Conservation (phyloP, 1,140 invertebrate species). For the Calephelis nemesis region DNA sequence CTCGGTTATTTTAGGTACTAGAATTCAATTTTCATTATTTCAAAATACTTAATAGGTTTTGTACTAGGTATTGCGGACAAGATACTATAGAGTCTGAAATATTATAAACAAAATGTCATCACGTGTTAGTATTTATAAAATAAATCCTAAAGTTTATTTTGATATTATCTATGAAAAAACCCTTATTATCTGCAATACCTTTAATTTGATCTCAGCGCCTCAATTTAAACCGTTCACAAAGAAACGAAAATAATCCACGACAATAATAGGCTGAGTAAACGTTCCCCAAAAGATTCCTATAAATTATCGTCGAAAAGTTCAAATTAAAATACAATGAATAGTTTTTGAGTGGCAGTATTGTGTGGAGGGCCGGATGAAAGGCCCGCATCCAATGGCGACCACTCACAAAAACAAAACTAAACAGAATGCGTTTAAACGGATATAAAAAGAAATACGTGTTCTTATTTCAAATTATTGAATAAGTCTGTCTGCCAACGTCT, state of each 20-base stretch:
- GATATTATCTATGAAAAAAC: not conserved
- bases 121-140: not conserved
- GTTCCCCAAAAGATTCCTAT: constrained; percentile 74
- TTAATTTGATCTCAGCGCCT: constrained; percentile 37
- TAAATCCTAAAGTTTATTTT: not conserved
- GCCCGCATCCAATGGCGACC: constrained; percentile 64
- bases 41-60: too few species aligned
- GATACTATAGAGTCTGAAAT: not conserved
- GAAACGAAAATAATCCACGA: constrained; percentile 62
- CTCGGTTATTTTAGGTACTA: too few species aligned
- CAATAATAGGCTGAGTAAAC: constrained; percentile 75
- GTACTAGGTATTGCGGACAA: too few species aligned
- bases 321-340: constrained; percentile 79
- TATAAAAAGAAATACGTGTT: constrained; percentile 78
- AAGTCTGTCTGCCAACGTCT: constrained; percentile 74
- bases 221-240: constrained; percentile 60
- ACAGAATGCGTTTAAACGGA: constrained; percentile 77
- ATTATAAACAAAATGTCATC: not conserved
- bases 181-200: constrained; percentile 17
- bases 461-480: constrained; percentile 79
- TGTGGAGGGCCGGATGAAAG: constrained; percentile 73
- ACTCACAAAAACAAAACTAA: constrained; percentile 77
- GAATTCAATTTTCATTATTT: too few species aligned
- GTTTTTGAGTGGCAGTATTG: constrained; percentile 78
- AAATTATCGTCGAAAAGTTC: constrained; percentile 79